Percentiles rank a stretch among this genome's conserved stretches.
Conservation (phyloP, 1,140 invertebrate species). For the Rhagoletis zephyria region DNA sequence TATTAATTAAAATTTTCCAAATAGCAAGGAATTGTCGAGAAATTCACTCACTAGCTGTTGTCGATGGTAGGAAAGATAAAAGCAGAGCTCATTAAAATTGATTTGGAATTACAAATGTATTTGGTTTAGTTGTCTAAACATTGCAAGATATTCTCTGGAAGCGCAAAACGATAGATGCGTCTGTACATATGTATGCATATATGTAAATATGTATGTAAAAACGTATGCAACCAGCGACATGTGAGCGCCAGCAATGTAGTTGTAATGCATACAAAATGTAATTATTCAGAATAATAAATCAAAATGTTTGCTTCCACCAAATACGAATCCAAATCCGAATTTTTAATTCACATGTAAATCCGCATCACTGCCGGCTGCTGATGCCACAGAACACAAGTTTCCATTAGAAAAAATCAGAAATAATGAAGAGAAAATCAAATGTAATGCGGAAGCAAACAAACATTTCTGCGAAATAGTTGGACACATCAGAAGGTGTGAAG, state of each 20-base stretch:
- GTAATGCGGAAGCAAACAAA: constrained; percentile 40
- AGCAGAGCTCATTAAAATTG: constrained; percentile 45
- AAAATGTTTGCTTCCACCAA: constrained; percentile 21
- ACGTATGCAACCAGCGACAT: not conserved
- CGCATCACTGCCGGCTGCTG: not conserved
- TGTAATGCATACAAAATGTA: constrained; percentile 51
- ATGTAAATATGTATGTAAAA: too few relatives aligned
- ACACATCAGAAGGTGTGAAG: not conserved
- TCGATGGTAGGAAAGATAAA: not conserved
- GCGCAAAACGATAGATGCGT: not conserved
- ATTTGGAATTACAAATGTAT: not conserved
- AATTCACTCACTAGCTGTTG: constrained; percentile 4
- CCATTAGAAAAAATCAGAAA: constrained; percentile 48
- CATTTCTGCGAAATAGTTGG: not conserved
- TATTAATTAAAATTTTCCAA: constrained; percentile 35
- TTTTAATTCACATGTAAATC: not conserved
- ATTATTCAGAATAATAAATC: constrained; percentile 50
- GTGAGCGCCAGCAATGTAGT: not conserved
- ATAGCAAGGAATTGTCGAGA: not conserved
- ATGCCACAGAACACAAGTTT: constrained; percentile 15
- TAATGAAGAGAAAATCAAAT: constrained; percentile 50
- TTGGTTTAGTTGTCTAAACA: not conserved
- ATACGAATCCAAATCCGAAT: not conserved
- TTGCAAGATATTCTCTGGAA: too few relatives aligned
- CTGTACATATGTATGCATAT: not conserved